phyloP scores from a whole-genome alignment of 2,888 invertebrate species.

The Timema cristinae region DNA sequence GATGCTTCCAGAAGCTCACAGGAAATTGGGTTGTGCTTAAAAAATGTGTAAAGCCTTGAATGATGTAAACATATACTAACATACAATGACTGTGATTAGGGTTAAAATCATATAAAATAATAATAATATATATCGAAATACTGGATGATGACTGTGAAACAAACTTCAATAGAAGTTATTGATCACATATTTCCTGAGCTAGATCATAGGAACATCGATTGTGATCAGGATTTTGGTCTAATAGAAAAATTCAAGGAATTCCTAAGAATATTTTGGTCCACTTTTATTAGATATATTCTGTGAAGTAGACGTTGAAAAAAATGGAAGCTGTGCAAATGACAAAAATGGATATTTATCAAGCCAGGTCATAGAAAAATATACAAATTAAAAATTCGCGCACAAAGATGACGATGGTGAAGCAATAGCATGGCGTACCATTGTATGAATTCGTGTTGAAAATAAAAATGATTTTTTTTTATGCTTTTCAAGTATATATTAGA shows the following conservation, averaged over 20 bases:
- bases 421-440: conserved; percentile 12
- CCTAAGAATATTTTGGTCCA: conserved; percentile 1
- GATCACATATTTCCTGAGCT: conserved; percentile 11
- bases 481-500: not conserved
- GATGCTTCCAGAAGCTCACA: conserved; percentile 10
- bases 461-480: conserved; percentile 6
- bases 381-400: not conserved
- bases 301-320: conserved; percentile 1
- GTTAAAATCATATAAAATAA: not conserved
- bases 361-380: not conserved
- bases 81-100: conserved; percentile 2
- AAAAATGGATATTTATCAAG: not conserved
- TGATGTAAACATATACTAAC: not conserved
- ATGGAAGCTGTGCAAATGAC: not conserved
- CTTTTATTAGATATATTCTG: not conserved
- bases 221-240: conserved; percentile 12
- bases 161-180: conserved; percentile 3
- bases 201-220: conserved; percentile 14
- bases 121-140: not conserved
- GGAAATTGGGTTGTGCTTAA: conserved; percentile 12
- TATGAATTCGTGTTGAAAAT: conserved; percentile 9
- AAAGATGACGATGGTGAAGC: conserved; percentile 14
- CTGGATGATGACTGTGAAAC: not conserved
- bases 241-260: conserved; percentile 7
- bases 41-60: not conserved